phyloP scores from a whole-genome alignment of 2,888 invertebrate species.

The Troilus luridus region DNA sequence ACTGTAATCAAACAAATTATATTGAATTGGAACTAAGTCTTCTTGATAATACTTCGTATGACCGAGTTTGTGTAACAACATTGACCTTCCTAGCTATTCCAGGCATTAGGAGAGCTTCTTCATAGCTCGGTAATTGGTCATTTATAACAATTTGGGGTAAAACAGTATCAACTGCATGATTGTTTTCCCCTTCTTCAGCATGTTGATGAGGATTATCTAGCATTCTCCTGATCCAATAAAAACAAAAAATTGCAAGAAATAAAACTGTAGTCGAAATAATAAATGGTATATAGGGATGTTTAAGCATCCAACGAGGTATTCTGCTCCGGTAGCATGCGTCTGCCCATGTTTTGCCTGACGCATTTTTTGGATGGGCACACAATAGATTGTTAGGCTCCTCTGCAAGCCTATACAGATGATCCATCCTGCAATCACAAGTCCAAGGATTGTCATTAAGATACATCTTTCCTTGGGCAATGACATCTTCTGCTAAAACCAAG shows the following conservation, averaged over 20 bases:
- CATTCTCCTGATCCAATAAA: constrained; percentile 52
- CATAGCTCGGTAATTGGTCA: constrained; percentile 52
- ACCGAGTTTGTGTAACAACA: constrained; percentile 53
- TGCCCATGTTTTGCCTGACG: constrained; percentile 45
- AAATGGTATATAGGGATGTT: constrained; percentile 55
- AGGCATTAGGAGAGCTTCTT: constrained; percentile 57
- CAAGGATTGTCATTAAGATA: constrained; percentile 54
- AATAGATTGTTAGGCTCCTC: constrained; percentile 16
- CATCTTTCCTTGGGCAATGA: constrained; percentile 51
- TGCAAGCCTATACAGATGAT: constrained; percentile 34
- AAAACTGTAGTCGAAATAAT: constrained; percentile 40
- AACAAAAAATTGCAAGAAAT: constrained; percentile 40
- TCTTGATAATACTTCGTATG: constrained; percentile 54
- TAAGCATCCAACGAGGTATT: constrained; percentile 54
- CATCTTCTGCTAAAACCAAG: constrained; percentile 57
- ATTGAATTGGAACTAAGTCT: constrained; percentile 58
- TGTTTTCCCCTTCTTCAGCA: neutral
- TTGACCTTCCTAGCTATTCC: constrained; percentile 42
- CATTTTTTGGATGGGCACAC: constrained; percentile 54
- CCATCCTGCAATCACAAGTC: constrained; percentile 58
- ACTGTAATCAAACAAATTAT: neutral
- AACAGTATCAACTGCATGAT: neutral
- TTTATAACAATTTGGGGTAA: neutral
- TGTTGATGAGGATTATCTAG: constrained; percentile 3
- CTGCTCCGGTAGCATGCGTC: constrained; percentile 50